phyloP scores from a whole-genome alignment of 1,140 invertebrate species.

The Aphelenchoides fujianensis region DNA sequence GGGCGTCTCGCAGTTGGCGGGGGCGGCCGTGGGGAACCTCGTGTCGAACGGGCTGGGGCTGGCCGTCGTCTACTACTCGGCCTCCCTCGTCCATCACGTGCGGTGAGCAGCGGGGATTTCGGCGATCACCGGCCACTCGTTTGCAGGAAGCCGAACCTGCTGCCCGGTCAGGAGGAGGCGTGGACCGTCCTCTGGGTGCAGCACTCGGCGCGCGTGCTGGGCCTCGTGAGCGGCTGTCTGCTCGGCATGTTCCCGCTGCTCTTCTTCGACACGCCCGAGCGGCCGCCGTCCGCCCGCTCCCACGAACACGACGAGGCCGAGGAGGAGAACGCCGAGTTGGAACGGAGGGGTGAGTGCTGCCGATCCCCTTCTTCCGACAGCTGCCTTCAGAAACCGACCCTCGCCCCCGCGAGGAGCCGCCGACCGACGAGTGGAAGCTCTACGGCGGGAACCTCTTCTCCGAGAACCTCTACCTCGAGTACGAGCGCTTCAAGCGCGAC shows the following conservation, averaged over 20 bases:
- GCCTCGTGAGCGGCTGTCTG: constrained; percentile 84
- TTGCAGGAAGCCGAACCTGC: constrained; percentile 70
- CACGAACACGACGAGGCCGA: constrained; percentile 20
- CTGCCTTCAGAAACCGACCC: background rate
- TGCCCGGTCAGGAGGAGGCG: constrained; percentile 79
- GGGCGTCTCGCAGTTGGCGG: constrained; percentile 48
- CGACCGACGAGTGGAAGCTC: background rate
- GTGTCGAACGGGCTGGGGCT: constrained; percentile 88
- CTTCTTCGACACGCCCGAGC: constrained; percentile 64
- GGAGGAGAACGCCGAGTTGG: constrained; percentile 9
- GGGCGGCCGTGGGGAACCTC: constrained; percentile 68
- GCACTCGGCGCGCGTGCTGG: constrained; percentile 68
- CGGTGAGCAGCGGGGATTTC: constrained; percentile 56
- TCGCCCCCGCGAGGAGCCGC: background rate
- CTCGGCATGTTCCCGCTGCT: constrained; percentile 87
- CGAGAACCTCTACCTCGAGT: background rate
- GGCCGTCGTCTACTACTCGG: constrained; percentile 77
- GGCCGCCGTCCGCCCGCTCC: background rate
- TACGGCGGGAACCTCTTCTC: background rate
- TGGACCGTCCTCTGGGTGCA: constrained; percentile 64
- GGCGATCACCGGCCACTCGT: background rate
- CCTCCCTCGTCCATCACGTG: constrained; percentile 69
- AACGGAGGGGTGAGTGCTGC: background rate
- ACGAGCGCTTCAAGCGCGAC: background rate
- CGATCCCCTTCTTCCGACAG: too few relatives aligned